A percentile compares a stretch with the other conserved stretches of the same genome.
Evolutionary conservation across 2,113 vertebrate species (phyloP).

Genomic region (Engystomops pustulosus): DNA sequence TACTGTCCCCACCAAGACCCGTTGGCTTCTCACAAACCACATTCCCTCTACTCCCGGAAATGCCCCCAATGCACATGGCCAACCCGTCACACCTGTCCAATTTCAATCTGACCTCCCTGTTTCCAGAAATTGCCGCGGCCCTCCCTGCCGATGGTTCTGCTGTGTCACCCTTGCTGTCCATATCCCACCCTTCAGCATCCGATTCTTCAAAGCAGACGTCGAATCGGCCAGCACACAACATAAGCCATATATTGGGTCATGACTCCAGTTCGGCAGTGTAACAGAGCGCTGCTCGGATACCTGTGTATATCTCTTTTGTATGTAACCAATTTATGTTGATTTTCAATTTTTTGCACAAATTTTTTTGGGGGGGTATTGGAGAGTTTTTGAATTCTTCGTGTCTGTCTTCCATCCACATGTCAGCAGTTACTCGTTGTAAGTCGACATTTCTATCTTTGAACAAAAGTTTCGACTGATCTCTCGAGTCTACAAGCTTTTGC

Average conservation of each 20-base stretch:
- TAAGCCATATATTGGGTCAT: conserved; percentile 98
- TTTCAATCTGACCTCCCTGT: conserved; percentile 96
- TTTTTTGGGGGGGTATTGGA: too few relatives aligned
- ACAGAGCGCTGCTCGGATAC: too few relatives aligned
- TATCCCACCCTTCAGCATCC: conserved; percentile 89
- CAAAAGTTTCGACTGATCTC: too few relatives aligned
- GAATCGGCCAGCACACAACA: conserved; percentile 97
- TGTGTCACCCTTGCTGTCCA: conserved; percentile 95
- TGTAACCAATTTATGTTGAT: too few relatives aligned
- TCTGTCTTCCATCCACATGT: too few relatives aligned
- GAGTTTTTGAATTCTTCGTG: too few relatives aligned
- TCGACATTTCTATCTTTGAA: too few relatives aligned
- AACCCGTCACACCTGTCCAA: conserved; percentile 95
- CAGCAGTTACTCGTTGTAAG: too few relatives aligned
- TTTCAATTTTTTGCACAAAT: too few relatives aligned
- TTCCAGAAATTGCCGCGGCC: conserved; percentile 95
- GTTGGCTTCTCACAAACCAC: conserved; percentile 95
- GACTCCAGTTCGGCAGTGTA: conserved; percentile 96
- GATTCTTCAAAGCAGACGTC: conserved; percentile 93
- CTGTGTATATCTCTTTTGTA: too few relatives aligned
- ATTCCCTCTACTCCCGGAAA: conserved; percentile 93
- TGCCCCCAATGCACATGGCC: conserved; percentile 93
- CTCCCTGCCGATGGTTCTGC: conserved; percentile 92
- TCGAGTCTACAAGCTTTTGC: too few relatives aligned
- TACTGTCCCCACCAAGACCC: conserved; percentile 94